A percentile compares a stretch with the other conserved stretches of the same genome.
Evolutionary conservation across 1,140 invertebrate genomes (phyloP).

Genomic region (Elysia chlorotica): DNA sequence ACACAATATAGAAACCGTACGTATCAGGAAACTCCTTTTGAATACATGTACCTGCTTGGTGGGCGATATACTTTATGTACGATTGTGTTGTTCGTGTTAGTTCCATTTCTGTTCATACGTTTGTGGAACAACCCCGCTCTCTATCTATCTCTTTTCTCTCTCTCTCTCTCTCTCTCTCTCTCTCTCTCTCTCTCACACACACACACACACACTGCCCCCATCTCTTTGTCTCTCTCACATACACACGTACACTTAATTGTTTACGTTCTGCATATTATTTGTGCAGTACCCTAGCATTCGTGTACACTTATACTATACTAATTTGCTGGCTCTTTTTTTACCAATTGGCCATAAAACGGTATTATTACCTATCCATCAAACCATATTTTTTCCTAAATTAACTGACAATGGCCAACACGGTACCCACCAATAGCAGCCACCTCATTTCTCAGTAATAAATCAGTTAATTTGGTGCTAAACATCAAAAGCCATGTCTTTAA

Average conservation of each 20-base stretch:
- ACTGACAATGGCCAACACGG: too few species aligned
- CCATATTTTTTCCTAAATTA: too few species aligned
- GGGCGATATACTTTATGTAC: background rate
- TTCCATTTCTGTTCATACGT: too few species aligned
- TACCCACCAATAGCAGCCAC: background rate
- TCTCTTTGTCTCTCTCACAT: conserved; percentile 5
- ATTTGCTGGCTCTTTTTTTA: background rate
- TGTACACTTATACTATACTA: too few species aligned
- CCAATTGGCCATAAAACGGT: background rate
- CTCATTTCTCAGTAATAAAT: background rate
- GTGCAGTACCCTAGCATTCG: background rate
- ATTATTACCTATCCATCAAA: background rate
- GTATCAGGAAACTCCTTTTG: background rate
- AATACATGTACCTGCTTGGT: background rate
- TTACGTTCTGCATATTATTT: background rate
- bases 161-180: background rate
- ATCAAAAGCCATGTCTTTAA: background rate
- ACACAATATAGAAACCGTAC: background rate
- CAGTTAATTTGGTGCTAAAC: background rate
- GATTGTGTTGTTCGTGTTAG: background rate
- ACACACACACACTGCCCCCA: background rate
- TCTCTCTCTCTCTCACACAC: conserved; percentile 1
- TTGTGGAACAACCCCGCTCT: background rate
- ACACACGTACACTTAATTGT: background rate
- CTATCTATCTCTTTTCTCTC: background rate